Base-by-base conservation (phyloP, 2,888 invertebrate genomes). In the Drosophila pullipes region DNA sequence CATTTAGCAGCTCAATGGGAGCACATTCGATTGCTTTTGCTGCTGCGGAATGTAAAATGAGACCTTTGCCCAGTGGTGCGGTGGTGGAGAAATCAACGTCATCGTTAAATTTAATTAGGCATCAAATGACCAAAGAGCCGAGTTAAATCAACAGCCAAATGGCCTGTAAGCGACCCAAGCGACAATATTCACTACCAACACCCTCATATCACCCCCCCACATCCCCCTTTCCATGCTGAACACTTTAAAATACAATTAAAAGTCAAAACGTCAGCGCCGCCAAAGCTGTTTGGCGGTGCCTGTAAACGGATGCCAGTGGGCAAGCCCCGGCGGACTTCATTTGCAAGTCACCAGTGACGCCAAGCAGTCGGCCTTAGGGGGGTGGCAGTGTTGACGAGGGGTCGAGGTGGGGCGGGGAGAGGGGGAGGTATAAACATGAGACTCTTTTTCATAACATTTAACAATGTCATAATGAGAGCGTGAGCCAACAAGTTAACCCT, bases 71-170 rank as follows among this genome's bases (percentile, higher is more conserved):
- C 62, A 31, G 53, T 47, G 31, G 50, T 52, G 53, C 39, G 49
- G 47, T 58, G 68, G 37, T 55, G 50, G 39, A 76, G 81, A 75
- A 85, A 78, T 89, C 78, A 83, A 76, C 85, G 81, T 83, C 82
- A 85, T 91, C 91, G 89, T 91, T 91, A 91, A 86, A 91, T 90
- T 91, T 91, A 91, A 91, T 91, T 91, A 91, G 89, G 91, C 91
- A 89, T 91, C 91, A 91, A 91, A 91, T 91, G 85, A 88, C 91
- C 87, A 79, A 84, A 82, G 62, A 74, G 76, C 69, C 73, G 63
- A 74, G 79, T 83, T 90, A 89, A 90, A 90, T 91, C 91, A 91
- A 90, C 85, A 80, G 79, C 77, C 82, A 90, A 91, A 90, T 91
- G 90, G 90, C 74, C 90, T 91, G 89, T 83, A 81, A 87, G 82